phyloP scores from a whole-genome alignment of 1,140 invertebrate species.

The Plectrocnemia conspersa region DNA sequence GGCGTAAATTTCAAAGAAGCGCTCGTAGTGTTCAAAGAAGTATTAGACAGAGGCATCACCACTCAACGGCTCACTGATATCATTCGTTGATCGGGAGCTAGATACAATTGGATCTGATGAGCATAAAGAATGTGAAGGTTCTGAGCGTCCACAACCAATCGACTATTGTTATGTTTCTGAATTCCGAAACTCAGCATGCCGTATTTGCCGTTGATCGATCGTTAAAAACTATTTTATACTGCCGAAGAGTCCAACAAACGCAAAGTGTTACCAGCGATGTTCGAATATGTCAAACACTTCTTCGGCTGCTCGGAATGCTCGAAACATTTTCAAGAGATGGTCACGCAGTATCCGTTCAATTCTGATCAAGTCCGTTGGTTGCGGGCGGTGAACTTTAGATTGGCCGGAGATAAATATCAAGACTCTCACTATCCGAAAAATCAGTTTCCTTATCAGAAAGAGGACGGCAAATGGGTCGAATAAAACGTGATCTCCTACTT shows the following conservation, averaged over 20 bases:
- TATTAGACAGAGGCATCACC: conserved; percentile 51
- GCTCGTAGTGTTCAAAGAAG: conserved; percentile 54
- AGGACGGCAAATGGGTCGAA: conserved; percentile 62
- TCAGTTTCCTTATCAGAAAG: conserved; percentile 72
- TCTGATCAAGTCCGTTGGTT: conserved; percentile 82
- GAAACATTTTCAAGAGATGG: conserved; percentile 81
- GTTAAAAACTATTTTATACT: too few relatives aligned
- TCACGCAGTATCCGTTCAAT: conserved; percentile 59
- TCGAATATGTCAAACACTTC: conserved; percentile 86
- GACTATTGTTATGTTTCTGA: conserved; percentile 47
- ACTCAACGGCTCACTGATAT: conserved; percentile 53
- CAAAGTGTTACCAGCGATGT: conserved; percentile 74
- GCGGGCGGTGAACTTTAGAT: conserved; percentile 86
- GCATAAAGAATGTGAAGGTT: conserved; percentile 51
- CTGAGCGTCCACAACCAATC: conserved; percentile 54
- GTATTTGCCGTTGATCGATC: conserved; percentile 48
- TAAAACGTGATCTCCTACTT: conserved; percentile 70
- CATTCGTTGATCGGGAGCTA: conserved; percentile 54
- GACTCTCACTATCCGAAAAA: conserved; percentile 88
- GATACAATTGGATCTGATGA: conserved; percentile 59
- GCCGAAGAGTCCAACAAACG: conserved; percentile 51
- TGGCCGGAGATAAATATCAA: conserved; percentile 81
- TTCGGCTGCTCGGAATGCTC: conserved; percentile 92
- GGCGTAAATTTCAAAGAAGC: conserved; percentile 57
- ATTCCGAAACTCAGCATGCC: conserved; percentile 52